phyloP scores from a whole-genome alignment of 2,888 invertebrate species.

The Eristalinus aeneus region DNA sequence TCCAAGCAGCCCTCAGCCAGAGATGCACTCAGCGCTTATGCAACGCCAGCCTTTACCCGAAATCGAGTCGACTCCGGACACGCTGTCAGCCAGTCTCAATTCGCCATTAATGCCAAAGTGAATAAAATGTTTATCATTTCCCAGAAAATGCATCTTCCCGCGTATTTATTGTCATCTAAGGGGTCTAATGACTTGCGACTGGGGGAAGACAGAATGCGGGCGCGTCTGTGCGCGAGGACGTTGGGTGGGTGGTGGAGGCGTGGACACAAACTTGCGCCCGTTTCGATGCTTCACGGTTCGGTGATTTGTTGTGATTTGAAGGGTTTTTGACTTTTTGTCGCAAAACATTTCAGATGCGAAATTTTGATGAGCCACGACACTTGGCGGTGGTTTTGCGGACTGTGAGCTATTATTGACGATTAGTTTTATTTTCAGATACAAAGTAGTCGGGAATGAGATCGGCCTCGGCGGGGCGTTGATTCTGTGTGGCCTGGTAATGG shows the following conservation, averaged over 20 bases:
- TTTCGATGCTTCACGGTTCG: slow-evolving; percentile 43
- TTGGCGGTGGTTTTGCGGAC: neutral
- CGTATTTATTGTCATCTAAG: slow-evolving; percentile 52
- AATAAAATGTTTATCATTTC: slow-evolving; percentile 46
- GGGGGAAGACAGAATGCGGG: slow-evolving; percentile 56
- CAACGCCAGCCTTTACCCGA: slow-evolving; percentile 35
- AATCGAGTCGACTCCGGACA: slow-evolving; percentile 4
- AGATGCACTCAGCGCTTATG: slow-evolving; percentile 62
- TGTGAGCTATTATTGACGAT: neutral
- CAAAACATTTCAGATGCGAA: slow-evolving; percentile 22
- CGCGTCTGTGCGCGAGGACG: slow-evolving; percentile 5
- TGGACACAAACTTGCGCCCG: slow-evolving; percentile 1
- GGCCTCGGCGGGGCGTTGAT: neutral
- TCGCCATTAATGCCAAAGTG: slow-evolving; percentile 54
- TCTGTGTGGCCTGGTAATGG: neutral
- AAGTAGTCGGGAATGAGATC: neutral
- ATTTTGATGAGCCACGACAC: neutral
- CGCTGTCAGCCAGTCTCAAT: slow-evolving; percentile 31
- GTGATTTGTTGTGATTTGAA: slow-evolving; percentile 44
- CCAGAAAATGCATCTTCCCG: slow-evolving; percentile 45
- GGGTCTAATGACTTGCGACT: slow-evolving; percentile 34
- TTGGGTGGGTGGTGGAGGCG: slow-evolving; percentile 22
- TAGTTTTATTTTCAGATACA: neutral
- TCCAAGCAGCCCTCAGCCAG: slow-evolving; percentile 55
- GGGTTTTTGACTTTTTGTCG: slow-evolving; percentile 56